Evolutionary conservation across 2,113 vertebrate genomes (phyloP), one percentile per base, ranked within the genome.

Genomic region (Ondatra zibethicus): DNA sequence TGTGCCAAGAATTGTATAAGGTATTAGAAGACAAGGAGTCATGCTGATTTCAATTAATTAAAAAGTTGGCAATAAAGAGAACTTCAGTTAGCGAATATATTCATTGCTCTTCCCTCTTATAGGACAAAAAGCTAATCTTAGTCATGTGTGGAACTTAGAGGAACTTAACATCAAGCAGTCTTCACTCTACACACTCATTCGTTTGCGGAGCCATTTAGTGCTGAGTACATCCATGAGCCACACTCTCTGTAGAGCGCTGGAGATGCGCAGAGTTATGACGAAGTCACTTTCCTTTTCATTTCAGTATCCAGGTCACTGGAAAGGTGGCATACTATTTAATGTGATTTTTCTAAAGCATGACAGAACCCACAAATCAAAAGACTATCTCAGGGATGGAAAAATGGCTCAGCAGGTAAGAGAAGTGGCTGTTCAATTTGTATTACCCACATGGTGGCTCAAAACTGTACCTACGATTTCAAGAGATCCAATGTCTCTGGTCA

Each of bases 21-120:
- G 91, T 92, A 90, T 42, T 96, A 23, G 12, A 47, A 52, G 9
- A 93, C 23, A 91, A 86, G n/a, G 27, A 94, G 65, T 50, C 81
- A 91, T 89, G 33, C 86, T 72, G 65, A 88, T 92, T 97, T 96
- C 73, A 96, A 80, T 94, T 95, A 95, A 96, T 93, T 97, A 89
- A 91, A 94, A 97, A 84, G 52, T 89, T 97, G 90, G 95, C 58
- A 81, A 91, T 73, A 96, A 94, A 96, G 63, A 95, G 66, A 95
- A 96, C 9, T 45, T 88, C 94, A 92, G 5, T 94, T 94, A 92
- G 75, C 75, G 52, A 90, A 6, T 70, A 19, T 66, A 9, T 78
- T 89, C 52, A 25, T 45, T 94, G 55, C 39, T 87, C 63, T 89
- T 92, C 72, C 2, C 17, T 90, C 63, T 70, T 88, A 42, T n/a